Percentiles rank a stretch among this genome's conserved stretches.
Evolutionary conservation across 2,113 vertebrate species (phyloP).

Genomic region (Tamias sibiricus): DNA sequence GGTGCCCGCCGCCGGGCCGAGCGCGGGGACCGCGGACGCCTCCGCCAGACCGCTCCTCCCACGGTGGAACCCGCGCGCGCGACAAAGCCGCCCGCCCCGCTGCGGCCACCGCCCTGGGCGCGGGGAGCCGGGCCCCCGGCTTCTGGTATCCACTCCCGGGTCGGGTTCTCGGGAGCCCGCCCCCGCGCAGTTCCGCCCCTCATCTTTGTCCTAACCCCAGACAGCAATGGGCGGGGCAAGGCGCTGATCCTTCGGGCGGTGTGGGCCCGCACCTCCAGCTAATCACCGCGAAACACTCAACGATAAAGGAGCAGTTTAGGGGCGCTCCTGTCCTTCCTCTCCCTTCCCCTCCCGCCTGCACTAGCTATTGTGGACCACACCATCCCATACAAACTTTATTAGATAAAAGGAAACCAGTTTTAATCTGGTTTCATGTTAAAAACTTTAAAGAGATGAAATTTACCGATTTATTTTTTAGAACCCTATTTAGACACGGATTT

Average conservation of each 20-base stretch:
- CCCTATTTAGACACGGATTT: background rate
- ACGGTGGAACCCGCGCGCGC: slow-evolving; percentile 19
- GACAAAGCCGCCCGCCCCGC: slow-evolving; percentile 40
- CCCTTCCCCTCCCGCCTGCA: too few relatives aligned
- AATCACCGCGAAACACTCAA: fast-evolving
- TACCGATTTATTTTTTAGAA: background rate
- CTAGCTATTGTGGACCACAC: background rate
- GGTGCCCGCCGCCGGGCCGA: background rate
- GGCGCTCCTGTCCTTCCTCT: background rate
- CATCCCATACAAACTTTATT: background rate
- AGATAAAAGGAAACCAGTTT: background rate
- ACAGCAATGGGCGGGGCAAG: background rate
- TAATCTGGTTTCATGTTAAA: background rate
- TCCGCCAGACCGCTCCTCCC: background rate
- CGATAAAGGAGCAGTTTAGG: too few relatives aligned
- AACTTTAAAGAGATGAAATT: background rate
- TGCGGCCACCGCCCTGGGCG: background rate
- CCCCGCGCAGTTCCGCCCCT: background rate
- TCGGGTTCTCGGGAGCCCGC: background rate
- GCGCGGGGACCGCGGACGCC: fast-evolving
- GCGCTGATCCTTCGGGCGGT: background rate
- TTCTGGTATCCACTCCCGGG: background rate
- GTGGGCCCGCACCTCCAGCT: background rate
- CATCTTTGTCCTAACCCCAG: background rate
- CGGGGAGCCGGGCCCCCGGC: fast-evolving